Conservation (phyloP, 2,797 vertebrate genomes). For the Corythornis leucogaster region DNA sequence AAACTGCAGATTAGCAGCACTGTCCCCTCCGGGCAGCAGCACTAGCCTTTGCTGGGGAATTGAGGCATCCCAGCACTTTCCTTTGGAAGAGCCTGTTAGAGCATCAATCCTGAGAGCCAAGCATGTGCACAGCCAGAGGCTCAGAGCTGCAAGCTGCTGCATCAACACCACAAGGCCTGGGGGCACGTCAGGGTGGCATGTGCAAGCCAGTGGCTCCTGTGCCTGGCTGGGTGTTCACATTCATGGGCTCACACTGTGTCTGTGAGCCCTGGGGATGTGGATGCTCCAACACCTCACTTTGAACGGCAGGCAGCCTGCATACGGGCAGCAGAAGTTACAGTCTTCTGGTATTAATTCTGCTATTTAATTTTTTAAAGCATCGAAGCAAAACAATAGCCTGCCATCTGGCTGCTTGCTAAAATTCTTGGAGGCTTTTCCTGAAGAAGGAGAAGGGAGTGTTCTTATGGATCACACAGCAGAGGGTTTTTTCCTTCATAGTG, state of each 20-base stretch:
- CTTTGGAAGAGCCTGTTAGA: neutral
- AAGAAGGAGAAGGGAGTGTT: neutral
- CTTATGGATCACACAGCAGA: neutral
- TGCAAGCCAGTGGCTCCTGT: neutral
- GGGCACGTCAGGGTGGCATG: neutral
- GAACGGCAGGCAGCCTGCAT: neutral
- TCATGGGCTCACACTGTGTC: fast-evolving
- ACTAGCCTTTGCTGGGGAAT: neutral
- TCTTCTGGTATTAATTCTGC: neutral
- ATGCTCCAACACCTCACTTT: neutral
- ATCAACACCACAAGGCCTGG: fast-evolving
- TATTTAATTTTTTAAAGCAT: neutral
- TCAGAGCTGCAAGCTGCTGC: neutral
- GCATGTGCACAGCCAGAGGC: neutral
- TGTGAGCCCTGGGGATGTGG: fast-evolving
- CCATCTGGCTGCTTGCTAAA: neutral
- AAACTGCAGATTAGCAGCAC: neutral
- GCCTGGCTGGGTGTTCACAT: neutral
- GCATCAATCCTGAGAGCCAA: neutral
- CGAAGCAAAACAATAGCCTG: neutral
- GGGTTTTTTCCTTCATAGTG: neutral
- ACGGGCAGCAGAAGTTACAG: neutral
- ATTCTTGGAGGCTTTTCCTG: neutral
- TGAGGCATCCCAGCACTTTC: neutral
- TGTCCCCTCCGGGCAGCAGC: neutral